These are phyloP conservation scores for Pristionchus entomophagus DNA, from an alignment of 2,888 invertebrate species.

Conservation along the genomic window DNA sequence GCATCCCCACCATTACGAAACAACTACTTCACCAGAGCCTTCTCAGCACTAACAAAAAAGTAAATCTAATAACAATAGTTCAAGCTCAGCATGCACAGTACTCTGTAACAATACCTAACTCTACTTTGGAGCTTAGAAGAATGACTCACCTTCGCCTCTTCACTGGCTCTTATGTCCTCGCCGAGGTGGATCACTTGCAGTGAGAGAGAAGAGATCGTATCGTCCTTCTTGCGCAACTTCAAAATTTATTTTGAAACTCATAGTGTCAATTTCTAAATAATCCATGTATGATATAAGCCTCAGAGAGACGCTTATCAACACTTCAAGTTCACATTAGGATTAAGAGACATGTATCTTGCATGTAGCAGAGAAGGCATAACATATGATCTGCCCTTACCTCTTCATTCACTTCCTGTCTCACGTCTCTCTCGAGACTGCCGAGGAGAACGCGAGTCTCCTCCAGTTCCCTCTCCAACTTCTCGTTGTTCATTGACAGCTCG, in stretches of 20 bases:
- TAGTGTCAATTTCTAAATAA: too few species aligned
- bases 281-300: too few species aligned
- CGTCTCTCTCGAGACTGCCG: neutral
- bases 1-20: too few species aligned
- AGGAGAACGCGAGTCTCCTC: neutral
- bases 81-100: too few species aligned
- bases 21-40: too few species aligned
- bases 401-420: neutral
- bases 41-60: neutral
- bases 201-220: neutral
- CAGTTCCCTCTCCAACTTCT: neutral
- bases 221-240: constrained; percentile 23
- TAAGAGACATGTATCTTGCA: too few species aligned
- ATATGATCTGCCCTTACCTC: neutral
- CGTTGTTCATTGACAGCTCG: neutral
- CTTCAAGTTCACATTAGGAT: neutral
- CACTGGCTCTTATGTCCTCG: neutral
- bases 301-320: too few species aligned
- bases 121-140: too few species aligned
- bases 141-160: neutral
- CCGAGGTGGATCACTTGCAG: neutral
- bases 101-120: too few species aligned
- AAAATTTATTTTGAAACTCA: neutral
- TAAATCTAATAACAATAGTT: neutral
- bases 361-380: too few species aligned